Evolutionary conservation across 23 tunicate genomes (phyloP).

Genomic region (Styela plicata): DNA sequence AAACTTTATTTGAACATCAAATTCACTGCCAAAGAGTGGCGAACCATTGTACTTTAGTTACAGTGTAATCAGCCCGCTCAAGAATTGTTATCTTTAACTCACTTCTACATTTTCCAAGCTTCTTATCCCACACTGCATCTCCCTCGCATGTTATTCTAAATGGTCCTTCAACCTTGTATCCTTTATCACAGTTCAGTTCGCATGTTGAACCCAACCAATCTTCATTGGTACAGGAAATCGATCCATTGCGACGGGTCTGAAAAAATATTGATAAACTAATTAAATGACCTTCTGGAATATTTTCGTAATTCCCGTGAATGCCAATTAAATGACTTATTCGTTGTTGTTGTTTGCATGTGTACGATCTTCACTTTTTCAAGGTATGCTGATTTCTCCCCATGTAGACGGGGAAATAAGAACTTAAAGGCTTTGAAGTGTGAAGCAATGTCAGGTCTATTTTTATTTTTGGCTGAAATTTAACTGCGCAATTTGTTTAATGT

Average conservation of each 20-base stretch:
- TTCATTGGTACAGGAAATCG: slow-evolving; percentile 53
- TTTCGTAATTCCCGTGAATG: no score
- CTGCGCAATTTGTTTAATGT: no score
- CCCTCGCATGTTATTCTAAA: slow-evolving; percentile 18
- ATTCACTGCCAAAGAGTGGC: neutral
- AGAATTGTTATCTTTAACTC: neutral
- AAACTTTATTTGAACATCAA: neutral
- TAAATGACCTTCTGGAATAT: no score
- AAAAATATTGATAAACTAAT: no score
- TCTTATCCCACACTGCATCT: slow-evolving; percentile 22
- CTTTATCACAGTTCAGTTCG: slow-evolving; percentile 42
- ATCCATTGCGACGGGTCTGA: slow-evolving; percentile 40
- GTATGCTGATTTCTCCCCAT: no score
- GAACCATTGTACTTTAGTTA: neutral
- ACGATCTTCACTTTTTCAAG: no score
- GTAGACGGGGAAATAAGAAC: no score
- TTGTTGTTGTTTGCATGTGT: no score
- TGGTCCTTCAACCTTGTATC: slow-evolving; percentile 52
- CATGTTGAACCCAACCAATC: slow-evolving; percentile 43
- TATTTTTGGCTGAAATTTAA: no score
- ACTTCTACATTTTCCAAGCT: slow-evolving; percentile 19
- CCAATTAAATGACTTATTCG: no score
- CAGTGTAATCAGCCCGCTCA: neutral
- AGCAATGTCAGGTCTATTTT: no score
- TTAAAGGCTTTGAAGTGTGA: no score